A percentile compares a stretch with the other conserved stretches of the same genome.
Evolutionary conservation across 2,797 vertebrate genomes (phyloP).

Genomic region (Harpagifer antarcticus): DNA sequence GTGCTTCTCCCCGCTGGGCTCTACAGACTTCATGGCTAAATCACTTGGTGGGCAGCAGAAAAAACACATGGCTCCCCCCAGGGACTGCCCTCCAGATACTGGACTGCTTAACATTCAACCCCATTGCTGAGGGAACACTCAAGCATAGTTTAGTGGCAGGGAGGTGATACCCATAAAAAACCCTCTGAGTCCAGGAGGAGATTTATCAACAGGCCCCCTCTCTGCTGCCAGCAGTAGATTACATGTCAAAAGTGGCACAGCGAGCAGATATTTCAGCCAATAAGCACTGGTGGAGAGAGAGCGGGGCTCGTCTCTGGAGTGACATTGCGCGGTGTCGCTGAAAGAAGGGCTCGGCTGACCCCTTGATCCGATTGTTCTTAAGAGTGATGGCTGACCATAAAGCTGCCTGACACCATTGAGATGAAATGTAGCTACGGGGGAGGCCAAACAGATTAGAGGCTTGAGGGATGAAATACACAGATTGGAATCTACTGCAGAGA

Average conservation of each 20-base stretch:
- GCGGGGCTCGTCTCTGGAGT: constrained; percentile 45
- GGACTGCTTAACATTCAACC: constrained; percentile 65
- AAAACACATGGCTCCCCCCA: constrained; percentile 40
- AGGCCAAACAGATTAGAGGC: constrained; percentile 70
- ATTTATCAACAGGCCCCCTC: constrained; percentile 67
- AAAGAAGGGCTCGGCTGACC: constrained; percentile 61
- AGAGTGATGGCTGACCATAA: constrained; percentile 79
- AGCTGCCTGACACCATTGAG: constrained; percentile 72
- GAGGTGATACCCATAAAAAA: constrained; percentile 75
- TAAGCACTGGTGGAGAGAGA: constrained; percentile 52
- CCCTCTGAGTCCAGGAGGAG: constrained; percentile 54
- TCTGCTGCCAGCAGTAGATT: constrained; percentile 73
- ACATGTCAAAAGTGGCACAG: constrained; percentile 78
- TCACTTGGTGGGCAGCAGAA: constrained; percentile 43
- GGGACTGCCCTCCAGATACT: constrained; percentile 22
- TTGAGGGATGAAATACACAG: constrained; percentile 49
- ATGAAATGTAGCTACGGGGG: constrained; percentile 70
- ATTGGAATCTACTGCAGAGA: constrained; percentile 46
- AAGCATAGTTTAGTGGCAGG: constrained; percentile 62
- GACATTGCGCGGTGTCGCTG: constrained; percentile 57
- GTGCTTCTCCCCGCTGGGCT: constrained; percentile 13
- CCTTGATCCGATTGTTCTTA: constrained; percentile 76
- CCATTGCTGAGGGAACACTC: constrained; percentile 58
- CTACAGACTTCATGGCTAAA: constrained; percentile 30
- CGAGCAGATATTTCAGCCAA: constrained; percentile 80